Conservation (phyloP, 2,888 invertebrate genomes). For the Antheraea assamensis region DNA sequence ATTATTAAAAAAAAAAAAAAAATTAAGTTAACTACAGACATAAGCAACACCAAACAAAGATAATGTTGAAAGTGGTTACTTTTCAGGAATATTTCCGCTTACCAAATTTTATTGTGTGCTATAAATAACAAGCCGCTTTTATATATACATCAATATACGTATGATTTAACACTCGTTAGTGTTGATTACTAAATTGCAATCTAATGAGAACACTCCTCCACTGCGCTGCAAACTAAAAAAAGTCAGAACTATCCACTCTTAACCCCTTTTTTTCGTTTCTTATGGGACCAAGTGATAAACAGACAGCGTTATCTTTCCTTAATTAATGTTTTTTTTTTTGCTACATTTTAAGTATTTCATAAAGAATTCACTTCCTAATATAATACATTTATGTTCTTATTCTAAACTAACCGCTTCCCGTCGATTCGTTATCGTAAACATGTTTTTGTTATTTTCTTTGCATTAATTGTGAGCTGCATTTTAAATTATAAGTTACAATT, state of each 20-base stretch:
- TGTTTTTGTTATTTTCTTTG: no score
- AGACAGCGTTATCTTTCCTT: not conserved
- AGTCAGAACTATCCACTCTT: slow-evolving; percentile 25
- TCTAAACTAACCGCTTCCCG: no score
- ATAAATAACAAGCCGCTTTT: not conserved
- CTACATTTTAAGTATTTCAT: not conserved
- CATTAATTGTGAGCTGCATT: no score
- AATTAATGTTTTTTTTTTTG: not conserved
- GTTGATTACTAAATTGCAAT: slow-evolving; percentile 44
- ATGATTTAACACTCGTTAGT: slow-evolving; percentile 25
- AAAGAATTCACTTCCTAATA: no score
- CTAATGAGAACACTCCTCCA: slow-evolving; percentile 37
- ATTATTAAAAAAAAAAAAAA: not conserved
- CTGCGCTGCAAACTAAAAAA: slow-evolving; percentile 40
- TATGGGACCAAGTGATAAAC: slow-evolving; percentile 9
- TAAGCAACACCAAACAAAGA: not conserved
- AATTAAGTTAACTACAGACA: not conserved
- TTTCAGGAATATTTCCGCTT: not conserved
- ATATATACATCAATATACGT: not conserved
- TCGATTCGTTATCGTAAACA: no score
- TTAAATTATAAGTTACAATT: no score
- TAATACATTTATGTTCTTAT: no score
- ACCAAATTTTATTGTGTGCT: not conserved
- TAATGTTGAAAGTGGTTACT: no score
- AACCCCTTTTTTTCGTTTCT: slow-evolving; percentile 23